A percentile compares a stretch with the other conserved stretches of the same genome.
Conservation (phyloP, 1,140 invertebrate species). For the Physella acuta region DNA sequence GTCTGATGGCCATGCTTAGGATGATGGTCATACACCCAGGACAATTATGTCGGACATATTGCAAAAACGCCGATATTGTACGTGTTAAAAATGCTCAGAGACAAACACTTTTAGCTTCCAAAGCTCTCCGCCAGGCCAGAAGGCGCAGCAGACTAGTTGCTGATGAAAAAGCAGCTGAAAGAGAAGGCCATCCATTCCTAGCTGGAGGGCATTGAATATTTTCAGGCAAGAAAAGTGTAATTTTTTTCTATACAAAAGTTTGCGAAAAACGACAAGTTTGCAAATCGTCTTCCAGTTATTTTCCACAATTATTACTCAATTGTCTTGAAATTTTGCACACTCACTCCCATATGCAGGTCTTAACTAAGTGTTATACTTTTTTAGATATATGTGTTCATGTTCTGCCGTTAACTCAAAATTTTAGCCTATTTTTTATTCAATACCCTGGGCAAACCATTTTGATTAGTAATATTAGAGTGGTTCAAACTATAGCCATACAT, state of each 20-base stretch:
- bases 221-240: not conserved
- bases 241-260: not conserved
- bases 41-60: not conserved
- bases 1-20: not conserved
- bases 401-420: too few relatives aligned
- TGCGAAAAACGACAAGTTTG: not conserved
- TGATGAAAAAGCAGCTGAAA: not conserved
- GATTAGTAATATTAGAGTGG: too few relatives aligned
- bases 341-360: not conserved
- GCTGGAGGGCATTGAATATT: not conserved
- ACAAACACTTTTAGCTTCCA: not conserved
- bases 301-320: not conserved
- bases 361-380: too few relatives aligned
- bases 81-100: not conserved
- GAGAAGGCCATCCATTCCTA: too few relatives aligned
- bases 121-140: not conserved
- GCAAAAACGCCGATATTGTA: not conserved
- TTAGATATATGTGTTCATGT: too few relatives aligned
- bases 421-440: too few relatives aligned
- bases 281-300: not conserved
- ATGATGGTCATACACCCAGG: not conserved
- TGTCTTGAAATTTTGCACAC: not conserved
- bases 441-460: too few relatives aligned
- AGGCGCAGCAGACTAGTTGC: too few relatives aligned
- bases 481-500: too few relatives aligned